These are phyloP conservation scores for Andrena praecox DNA, from an alignment of 2,888 invertebrate genomes.

Conservation along the genomic window DNA sequence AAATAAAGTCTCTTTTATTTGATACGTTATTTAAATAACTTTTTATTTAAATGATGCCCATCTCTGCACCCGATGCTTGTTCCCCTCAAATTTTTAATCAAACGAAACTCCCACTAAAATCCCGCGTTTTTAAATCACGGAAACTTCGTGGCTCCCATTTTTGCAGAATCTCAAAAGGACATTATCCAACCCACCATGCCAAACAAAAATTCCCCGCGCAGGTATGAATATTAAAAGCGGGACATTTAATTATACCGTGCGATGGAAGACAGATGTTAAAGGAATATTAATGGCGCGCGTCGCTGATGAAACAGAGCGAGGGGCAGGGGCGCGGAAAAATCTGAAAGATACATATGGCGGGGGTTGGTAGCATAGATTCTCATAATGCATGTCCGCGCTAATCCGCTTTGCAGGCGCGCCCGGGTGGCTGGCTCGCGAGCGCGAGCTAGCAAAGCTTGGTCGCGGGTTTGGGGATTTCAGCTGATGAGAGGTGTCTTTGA, in stretches of 20 bases:
- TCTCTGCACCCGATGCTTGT: too few relatives aligned
- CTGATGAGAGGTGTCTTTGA: conserved; percentile 25
- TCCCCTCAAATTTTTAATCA: too few relatives aligned
- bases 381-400: conserved; percentile 18
- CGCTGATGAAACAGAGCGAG: not conserved
- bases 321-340: not conserved
- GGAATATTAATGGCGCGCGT: conserved; percentile 4
- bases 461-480: conserved; percentile 18
- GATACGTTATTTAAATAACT: too few relatives aligned
- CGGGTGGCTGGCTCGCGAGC: not conserved
- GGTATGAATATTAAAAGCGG: conserved; percentile 11
- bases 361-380: conserved; percentile 7
- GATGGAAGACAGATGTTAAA: not conserved
- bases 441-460: not conserved
- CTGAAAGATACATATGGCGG: not conserved
- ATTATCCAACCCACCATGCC: too few relatives aligned
- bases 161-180: too few relatives aligned
- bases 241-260: not conserved
- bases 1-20: too few relatives aligned
- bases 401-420: conserved; percentile 12
- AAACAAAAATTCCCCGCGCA: too few relatives aligned
- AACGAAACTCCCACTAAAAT: too few relatives aligned
- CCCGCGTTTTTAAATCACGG: too few relatives aligned
- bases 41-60: too few relatives aligned
- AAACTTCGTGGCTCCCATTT: too few relatives aligned